These are phyloP conservation scores for Watsonalla cultraria DNA, from an alignment of 2,888 invertebrate species.

Conservation along the genomic window DNA sequence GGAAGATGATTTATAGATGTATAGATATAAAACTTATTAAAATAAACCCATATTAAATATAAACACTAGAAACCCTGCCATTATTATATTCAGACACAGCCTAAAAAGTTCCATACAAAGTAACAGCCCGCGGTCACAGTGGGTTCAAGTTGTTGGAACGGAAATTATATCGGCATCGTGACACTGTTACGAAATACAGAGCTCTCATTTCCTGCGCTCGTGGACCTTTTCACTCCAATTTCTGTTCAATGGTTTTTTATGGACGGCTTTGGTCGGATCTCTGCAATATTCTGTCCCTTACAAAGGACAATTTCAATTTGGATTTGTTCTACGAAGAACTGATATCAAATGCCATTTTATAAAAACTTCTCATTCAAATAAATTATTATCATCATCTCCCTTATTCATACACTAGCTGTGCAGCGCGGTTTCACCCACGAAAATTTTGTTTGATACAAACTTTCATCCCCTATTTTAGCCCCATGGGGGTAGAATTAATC, in stretches of 20 bases:
- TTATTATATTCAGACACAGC: not conserved
- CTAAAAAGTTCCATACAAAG: not conserved
- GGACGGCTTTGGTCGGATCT: not conserved
- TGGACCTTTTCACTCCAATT: not conserved
- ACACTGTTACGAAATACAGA: not conserved
- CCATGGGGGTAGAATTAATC: too few relatives aligned
- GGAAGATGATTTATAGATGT: too few relatives aligned
- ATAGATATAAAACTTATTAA: too few relatives aligned
- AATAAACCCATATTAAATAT: too few relatives aligned
- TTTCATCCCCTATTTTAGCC: too few relatives aligned
- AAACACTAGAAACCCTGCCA: too few relatives aligned
- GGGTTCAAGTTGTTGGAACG: not conserved
- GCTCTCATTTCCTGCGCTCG: not conserved
- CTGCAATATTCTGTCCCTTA: not conserved
- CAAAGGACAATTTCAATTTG: not conserved
- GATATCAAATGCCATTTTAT: not conserved
- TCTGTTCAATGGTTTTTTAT: not conserved
- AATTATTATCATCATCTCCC: too few relatives aligned
- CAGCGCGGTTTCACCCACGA: too few relatives aligned
- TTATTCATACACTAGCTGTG: too few relatives aligned
- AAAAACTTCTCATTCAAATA: too few relatives aligned
- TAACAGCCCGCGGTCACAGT: too few relatives aligned
- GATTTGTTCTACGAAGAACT: not conserved
- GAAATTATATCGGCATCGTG: conserved; percentile 1
- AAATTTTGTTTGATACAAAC: too few relatives aligned